Evolutionary conservation across 2,797 vertebrate genomes (phyloP), one percentile per base, ranked within the genome.

Genomic region (Catamblyrhynchus diadema): DNA sequence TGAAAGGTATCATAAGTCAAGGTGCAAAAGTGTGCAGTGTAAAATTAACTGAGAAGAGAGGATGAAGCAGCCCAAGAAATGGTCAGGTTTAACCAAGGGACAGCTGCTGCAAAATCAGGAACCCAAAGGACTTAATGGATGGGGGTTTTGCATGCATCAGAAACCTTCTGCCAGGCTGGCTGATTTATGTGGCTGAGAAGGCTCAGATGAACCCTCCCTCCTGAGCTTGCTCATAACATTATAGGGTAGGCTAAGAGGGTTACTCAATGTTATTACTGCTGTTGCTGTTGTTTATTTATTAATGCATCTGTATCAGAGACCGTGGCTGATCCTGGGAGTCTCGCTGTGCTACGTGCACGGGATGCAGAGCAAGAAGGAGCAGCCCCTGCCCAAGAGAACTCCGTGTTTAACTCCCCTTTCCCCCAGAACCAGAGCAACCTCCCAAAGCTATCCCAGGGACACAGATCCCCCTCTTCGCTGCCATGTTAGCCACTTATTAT

Each of bases 261-360:
- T 95, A 96, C 92, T 96, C 94, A 93, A 75, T n/a, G 3, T 95
- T 92, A 95, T 97, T 95, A 91, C 91, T 95, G 95, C 93, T 78
- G 54, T 94, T 90, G 90, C 94, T 95, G 90, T 96, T 94, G 93
- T 93, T 96, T 96, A 94, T 96, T 96, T 96, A 96, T 95, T 96
- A 94, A 93, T 96, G 90, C 87, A 81, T 91, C 75, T 74, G 66
- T 94, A 94, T 83, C 85, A 67, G 80, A 91, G 92, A 62, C 61
- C 5, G 1, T 81, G 85, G 70, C 75, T 94, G 92, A 83, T 93
- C 86, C 74, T 82, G 75, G 81, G 87, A 94, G 70, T 35, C 87
- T 94, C 7, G 0, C 80, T 88, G 75, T 35, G 77, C 89, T 92
- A 93, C 81, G 77, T 93, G 94, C 53, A 2, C 14, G 6, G 81